Evolutionary conservation across 2,113 vertebrate genomes (phyloP).

Genomic region (Furnarius figulus): DNA sequence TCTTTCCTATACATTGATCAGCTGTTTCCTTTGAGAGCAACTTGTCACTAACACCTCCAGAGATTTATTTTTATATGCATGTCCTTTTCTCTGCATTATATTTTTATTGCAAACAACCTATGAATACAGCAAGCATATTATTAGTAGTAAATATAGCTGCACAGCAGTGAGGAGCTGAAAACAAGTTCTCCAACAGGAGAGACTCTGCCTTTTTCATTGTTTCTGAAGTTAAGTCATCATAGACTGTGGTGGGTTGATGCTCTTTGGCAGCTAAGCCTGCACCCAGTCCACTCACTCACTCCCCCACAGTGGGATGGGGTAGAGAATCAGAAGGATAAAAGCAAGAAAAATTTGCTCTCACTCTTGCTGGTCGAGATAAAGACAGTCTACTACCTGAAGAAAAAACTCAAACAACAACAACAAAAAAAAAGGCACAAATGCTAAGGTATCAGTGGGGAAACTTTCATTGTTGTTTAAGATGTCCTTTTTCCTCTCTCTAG

Average conservation of each 20-base stretch:
- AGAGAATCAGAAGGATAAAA: neutral
- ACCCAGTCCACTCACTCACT: no score
- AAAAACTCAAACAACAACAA: neutral
- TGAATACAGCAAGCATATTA: neutral
- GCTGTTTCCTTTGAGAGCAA: constrained; percentile 3
- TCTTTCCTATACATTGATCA: constrained; percentile 35
- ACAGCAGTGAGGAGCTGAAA: neutral
- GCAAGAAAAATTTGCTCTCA: neutral
- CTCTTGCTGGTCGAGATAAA: neutral
- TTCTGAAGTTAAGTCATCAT: neutral
- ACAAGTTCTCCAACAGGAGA: neutral
- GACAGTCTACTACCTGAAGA: neutral
- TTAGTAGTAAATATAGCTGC: neutral
- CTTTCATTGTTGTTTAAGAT: neutral
- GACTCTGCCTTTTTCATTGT: neutral
- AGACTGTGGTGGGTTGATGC: neutral
- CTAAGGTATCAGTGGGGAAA: neutral
- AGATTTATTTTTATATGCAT: constrained; percentile 19
- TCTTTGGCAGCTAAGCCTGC: neutral
- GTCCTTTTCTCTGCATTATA: neutral
- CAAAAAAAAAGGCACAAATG: no score
- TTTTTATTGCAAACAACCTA: constrained; percentile 13
- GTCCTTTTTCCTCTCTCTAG: neutral
- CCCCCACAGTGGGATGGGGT: neutral
- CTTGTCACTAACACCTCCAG: constrained; percentile 4